Percentiles rank a stretch among this genome's conserved stretches.
Conservation (phyloP, 2,888 invertebrate species). For the Anthrax anthrax region DNA sequence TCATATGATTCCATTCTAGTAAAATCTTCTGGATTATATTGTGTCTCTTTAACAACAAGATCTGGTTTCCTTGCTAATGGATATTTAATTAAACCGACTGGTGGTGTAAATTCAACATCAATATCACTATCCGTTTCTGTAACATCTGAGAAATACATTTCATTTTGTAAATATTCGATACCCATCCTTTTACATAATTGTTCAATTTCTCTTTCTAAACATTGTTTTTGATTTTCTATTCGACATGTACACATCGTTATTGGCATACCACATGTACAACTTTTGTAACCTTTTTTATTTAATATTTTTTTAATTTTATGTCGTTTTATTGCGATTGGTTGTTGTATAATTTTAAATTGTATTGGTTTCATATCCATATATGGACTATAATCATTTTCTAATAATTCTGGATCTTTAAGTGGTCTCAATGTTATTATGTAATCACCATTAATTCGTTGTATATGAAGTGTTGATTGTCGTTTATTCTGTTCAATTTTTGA, state of each 20-base stretch:
- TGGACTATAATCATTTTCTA: conserved; percentile 47
- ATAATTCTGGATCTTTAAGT: conserved; percentile 43
- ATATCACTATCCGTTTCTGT: conserved; percentile 43
- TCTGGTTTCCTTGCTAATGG: conserved; percentile 37
- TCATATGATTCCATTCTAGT: conserved; percentile 7
- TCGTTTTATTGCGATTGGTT: conserved; percentile 36
- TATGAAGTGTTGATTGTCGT: conserved; percentile 18
- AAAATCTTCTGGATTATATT: conserved; percentile 44
- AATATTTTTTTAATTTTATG: conserved; percentile 41
- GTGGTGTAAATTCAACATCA: conserved; percentile 58
- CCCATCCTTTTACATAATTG: conserved; percentile 29
- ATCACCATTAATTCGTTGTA: conserved; percentile 49
- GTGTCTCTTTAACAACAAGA: conserved; percentile 43
- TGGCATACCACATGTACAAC: conserved; percentile 40
- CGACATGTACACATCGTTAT: conserved; percentile 29
- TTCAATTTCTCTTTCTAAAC: conserved; percentile 36
- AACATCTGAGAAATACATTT: conserved; percentile 25
- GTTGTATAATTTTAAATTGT: conserved; percentile 50
- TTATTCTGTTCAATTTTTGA: too few relatives aligned
- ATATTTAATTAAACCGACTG: conserved; percentile 50
- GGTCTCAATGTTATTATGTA: conserved; percentile 54
- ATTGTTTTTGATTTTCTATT: conserved; percentile 33
- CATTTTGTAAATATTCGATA: conserved; percentile 17
- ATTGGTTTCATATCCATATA: conserved; percentile 54
- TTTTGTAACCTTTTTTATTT: conserved; percentile 40